Evolutionary conservation across 2,113 vertebrate species (phyloP).

Genomic region (Herpailurus yagouaroundi): DNA sequence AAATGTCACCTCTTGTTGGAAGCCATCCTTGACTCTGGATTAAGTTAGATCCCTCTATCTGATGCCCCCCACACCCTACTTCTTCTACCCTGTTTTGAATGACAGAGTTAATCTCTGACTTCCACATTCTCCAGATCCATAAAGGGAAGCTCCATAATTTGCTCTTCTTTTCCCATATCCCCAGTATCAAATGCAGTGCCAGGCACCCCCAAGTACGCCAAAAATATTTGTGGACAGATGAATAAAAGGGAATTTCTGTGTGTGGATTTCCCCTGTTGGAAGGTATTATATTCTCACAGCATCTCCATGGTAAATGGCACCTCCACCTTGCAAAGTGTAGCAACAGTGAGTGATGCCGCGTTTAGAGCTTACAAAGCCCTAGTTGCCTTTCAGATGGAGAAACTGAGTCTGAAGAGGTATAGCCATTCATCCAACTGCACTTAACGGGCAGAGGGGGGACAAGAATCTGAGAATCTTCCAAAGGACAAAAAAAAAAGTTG

Average conservation of each 20-base stretch:
- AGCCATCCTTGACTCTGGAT: not conserved
- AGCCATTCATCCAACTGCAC: not conserved
- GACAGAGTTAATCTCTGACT: not conserved
- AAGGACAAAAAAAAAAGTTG: not conserved
- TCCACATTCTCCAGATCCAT: not conserved
- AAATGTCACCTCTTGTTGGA: not conserved
- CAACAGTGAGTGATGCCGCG: not conserved
- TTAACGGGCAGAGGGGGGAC: not conserved
- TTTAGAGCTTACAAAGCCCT: not conserved
- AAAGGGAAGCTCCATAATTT: not conserved
- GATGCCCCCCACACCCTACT: not conserved
- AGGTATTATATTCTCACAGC: not conserved
- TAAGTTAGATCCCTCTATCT: not conserved
- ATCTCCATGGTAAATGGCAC: not conserved
- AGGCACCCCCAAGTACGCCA: not conserved
- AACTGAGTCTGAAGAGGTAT: not conserved
- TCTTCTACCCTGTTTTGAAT: not conserved
- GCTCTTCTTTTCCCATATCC: not conserved
- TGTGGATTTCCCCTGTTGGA: not conserved
- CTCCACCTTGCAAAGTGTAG: not conserved
- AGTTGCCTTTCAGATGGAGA: not conserved
- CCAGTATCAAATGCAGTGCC: not conserved
- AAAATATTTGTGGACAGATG: not conserved
- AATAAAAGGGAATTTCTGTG: not conserved
- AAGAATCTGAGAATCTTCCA: not conserved